These are phyloP conservation scores for Brachionus plicatilis DNA, from an alignment of 1,140 invertebrate species.

Conservation along the genomic window DNA sequence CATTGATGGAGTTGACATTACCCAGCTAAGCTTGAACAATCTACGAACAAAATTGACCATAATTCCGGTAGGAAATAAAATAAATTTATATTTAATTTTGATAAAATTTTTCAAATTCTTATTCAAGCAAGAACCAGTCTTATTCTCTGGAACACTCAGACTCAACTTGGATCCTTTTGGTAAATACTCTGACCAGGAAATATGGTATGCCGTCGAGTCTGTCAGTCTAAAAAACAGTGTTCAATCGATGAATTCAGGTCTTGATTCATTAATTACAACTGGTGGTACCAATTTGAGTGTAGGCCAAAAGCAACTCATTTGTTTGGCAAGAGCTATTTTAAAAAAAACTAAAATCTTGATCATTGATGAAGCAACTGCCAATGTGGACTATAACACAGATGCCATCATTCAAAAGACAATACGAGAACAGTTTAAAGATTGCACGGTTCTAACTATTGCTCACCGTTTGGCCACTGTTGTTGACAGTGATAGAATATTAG, in stretches of 20 bases:
- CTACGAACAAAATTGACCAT: constrained; percentile 71
- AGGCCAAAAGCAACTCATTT: constrained; percentile 80
- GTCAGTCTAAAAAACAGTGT: constrained; percentile 60
- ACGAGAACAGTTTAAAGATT: constrained; percentile 74
- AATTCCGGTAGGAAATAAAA: constrained; percentile 61
- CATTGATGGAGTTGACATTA: constrained; percentile 67
- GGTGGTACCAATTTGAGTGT: constrained; percentile 62
- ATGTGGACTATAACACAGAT: constrained; percentile 60
- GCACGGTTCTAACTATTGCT: constrained; percentile 87
- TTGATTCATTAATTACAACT: not conserved
- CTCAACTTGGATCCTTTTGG: constrained; percentile 48
- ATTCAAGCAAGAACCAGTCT: constrained; percentile 49
- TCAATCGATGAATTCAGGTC: not conserved
- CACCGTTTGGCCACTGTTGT: constrained; percentile 89
- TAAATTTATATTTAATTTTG: constrained; percentile 58
- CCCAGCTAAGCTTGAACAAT: constrained; percentile 64
- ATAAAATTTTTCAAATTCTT: not conserved
- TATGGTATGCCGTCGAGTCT: constrained; percentile 46
- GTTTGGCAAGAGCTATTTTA: constrained; percentile 75
- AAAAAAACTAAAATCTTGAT: constrained; percentile 82
- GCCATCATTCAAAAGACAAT: constrained; percentile 86
- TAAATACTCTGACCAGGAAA: constrained; percentile 45
- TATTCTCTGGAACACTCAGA: constrained; percentile 56
- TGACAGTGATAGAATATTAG: constrained; percentile 59
- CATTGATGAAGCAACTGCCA: constrained; percentile 88